Evolutionary conservation across 2,113 vertebrate species (phyloP), one percentile per base, ranked within the genome.

Genomic region (Coturnix japonica): DNA sequence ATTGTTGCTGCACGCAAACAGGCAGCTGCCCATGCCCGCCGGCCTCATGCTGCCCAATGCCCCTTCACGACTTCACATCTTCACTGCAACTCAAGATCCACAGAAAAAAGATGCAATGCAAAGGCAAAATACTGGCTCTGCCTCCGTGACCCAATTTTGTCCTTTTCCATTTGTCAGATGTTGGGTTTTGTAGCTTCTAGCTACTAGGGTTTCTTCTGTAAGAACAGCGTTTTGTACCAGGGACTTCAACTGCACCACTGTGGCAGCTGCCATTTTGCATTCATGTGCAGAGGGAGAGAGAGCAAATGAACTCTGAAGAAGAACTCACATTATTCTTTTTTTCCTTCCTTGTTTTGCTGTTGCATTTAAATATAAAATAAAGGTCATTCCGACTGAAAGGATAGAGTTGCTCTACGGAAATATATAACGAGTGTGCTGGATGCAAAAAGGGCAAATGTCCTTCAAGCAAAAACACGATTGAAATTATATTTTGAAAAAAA

Each of bases 221-320:
- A 87, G 84, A 69, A 65, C 10, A 44, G 72, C 75, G 44, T 80
- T 80, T 91, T 74, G 23, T 85, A 92, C 87, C 22, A 75, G 91
- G 78, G 87, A 83, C 67, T 92, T 87, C 4, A 3, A 77, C 75
- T 74, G 51, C 0, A 1, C 56, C 80, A 75, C 96, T 77, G 78
- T 89, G 91, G 84, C 92, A 94, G 92, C 89, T 95, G 95, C 95
- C 96, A 92, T 90, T 95, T 93, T 90, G 89, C 67, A 92, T 95
- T 96, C 87, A 33, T 74, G 84, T 89, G 89, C 64, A 83, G 72
- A 43, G 31, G 72, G 25, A 16, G 13, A 89, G 64, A 51, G 43
- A 73, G 63, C 0, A 0, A 93, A 96, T 74, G 28, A 90, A 67
- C 60, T 91, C 54, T 59, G 64, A 65, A 83, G 41, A 86, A 77